A percentile compares a stretch with the other conserved stretches of the same genome.
Evolutionary conservation across 2,888 invertebrate genomes (phyloP).

Genomic region (Apamea sordens): DNA sequence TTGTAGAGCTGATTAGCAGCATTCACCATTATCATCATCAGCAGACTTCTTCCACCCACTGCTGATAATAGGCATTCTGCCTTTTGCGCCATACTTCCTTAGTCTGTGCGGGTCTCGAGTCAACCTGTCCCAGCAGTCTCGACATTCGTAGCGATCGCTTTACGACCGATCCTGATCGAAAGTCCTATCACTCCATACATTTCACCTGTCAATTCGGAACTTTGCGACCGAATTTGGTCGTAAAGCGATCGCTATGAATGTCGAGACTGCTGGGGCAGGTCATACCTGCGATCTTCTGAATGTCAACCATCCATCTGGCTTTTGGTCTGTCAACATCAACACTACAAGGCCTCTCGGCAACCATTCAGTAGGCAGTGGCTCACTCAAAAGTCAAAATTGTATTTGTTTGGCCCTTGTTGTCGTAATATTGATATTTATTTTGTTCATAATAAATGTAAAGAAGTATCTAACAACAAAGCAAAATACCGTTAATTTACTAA

Average conservation of each 20-base stretch:
- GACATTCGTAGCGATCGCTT: too few species aligned
- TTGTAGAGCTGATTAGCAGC: background rate
- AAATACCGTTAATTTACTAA: slow-evolving; percentile 21
- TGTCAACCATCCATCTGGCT: background rate
- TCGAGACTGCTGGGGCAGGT: too few species aligned
- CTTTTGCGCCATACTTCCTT: background rate
- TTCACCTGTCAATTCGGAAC: too few species aligned
- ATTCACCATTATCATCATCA: background rate
- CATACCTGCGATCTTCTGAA: background rate
- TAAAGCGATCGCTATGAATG: too few species aligned
- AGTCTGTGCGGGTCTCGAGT: background rate
- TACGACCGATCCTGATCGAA: too few species aligned
- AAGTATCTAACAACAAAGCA: background rate
- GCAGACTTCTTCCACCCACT: background rate
- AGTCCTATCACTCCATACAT: too few species aligned
- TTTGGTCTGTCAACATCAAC: background rate
- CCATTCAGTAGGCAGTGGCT: background rate
- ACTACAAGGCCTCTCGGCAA: background rate
- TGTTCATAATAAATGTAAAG: too few species aligned
- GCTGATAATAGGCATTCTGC: background rate
- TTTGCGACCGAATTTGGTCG: too few species aligned
- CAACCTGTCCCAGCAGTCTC: too few species aligned
- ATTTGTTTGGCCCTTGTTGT: background rate
- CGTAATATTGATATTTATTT: background rate
- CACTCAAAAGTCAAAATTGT: too few species aligned